A percentile compares a stretch with the other conserved stretches of the same genome.
Conservation (phyloP, 2,797 vertebrate species). For the Galagoides demidoff region DNA sequence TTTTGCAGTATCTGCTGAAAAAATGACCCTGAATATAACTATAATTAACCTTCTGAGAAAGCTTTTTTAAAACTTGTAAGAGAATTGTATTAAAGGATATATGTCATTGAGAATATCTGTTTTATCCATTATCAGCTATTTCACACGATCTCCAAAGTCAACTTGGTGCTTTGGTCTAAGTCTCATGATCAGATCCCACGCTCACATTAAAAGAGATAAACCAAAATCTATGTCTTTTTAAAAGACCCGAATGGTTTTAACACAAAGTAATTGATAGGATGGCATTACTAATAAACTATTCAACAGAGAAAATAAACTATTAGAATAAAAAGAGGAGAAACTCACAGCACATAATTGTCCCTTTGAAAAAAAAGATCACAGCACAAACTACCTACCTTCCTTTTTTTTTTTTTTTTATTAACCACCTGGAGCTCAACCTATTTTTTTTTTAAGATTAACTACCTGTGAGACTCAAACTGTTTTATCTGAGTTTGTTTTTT, state of each 20-base stretch:
- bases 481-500: too few relatives aligned
- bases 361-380: too few relatives aligned
- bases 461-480: too few relatives aligned
- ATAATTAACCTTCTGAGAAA: neutral
- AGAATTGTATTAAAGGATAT: neutral
- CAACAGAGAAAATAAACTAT: too few relatives aligned
- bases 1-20: neutral
- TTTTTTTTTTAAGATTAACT: too few relatives aligned
- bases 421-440: too few relatives aligned
- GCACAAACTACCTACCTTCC: too few relatives aligned
- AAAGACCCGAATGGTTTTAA: neutral
- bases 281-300: too few relatives aligned
- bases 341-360: too few relatives aligned
- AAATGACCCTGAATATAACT: neutral
- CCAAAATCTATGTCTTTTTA: neutral
- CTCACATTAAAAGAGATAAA: conserved; percentile 29
- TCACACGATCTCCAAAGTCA: neutral
- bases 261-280: neutral
- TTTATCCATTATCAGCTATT: neutral
- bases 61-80: neutral
- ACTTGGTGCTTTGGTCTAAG: neutral
- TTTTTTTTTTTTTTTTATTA: too few relatives aligned
- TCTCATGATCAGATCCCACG: neutral
- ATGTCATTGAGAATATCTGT: conserved; percentile 13
- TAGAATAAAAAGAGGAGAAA: too few relatives aligned